These are phyloP conservation scores for Cyanocitta stelleri DNA, from an alignment of 2,113 vertebrate genomes.

Conservation along the genomic window DNA sequence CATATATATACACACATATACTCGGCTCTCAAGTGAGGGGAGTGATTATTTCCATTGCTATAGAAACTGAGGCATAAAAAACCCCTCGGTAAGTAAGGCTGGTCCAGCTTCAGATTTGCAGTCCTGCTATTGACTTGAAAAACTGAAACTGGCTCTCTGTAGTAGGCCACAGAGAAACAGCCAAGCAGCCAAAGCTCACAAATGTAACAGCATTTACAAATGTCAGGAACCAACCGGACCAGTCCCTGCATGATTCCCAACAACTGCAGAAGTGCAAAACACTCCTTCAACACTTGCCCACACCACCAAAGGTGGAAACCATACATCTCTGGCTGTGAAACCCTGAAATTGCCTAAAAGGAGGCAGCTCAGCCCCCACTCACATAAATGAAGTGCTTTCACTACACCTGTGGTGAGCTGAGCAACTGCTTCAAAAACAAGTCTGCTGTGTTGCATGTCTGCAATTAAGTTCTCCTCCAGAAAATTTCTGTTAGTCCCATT, in stretches of 20 bases:
- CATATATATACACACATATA: rapidly evolving
- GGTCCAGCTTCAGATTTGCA: background rate
- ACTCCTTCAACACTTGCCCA: background rate
- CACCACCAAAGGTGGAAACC: background rate
- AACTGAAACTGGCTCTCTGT: background rate
- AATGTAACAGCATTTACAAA: background rate
- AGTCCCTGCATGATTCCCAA: background rate
- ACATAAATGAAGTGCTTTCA: background rate
- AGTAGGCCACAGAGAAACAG: background rate
- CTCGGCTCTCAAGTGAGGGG: background rate
- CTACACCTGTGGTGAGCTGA: background rate
- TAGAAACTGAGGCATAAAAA: background rate
- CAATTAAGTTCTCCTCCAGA: background rate
- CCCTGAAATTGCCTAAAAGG: background rate
- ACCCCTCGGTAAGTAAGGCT: background rate
- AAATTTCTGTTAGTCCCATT: background rate
- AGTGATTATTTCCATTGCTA: background rate
- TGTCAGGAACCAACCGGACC: background rate
- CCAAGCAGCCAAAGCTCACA: background rate
- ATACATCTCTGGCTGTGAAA: background rate
- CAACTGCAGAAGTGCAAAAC: background rate
- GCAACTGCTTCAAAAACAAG: background rate
- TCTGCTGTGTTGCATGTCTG: background rate
- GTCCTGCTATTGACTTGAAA: background rate
- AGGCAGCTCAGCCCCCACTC: background rate